Base-by-base conservation (phyloP, 2,113 vertebrate genomes). In the Andinoacara biseriatus region DNA sequence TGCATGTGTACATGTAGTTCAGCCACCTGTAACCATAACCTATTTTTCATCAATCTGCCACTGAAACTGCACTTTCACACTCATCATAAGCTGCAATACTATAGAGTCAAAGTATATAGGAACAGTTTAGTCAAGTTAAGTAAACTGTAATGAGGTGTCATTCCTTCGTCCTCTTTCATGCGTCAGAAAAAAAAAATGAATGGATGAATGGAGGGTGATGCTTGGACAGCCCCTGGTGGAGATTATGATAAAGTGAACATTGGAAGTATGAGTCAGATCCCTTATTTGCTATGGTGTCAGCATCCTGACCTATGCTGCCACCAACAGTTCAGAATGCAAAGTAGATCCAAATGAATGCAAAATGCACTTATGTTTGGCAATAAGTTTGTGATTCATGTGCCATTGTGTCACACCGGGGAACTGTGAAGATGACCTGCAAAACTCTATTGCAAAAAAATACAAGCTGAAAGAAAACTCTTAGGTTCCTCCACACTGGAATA, bases 151-250 rank as follows among this genome's bases (percentile, higher is more conserved):
- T 56, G n/a, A 9, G 17, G 69, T 67, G 54, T 22, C 58, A 78
- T 57, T 58, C 69, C 60, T 52, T 49, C 29, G 29, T 33, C 18
- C 46, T 57, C 13, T 61, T 38, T 80, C 74, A 83, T 87, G 57
- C 78, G 59, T 82, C 58, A 58, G 76, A 72, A 10, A 77, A 74
- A 61, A 46, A 80, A 86, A 78, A 88, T 90, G 91, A 91, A 90
- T 22, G 82, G 74, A 79, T 89, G 86, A 92, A 89, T 84, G 77
- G 58, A 91, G 67, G 86, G 61, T 84, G 91, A 91, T 80, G 83
- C 90, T 94, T 93, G 93, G 91, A 93, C 91, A 92, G 87, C 91
- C 92, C 92, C 93, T 94, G 90, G 89, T 94, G 94, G 94, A 91
- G 93, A 90, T 83, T 80, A 86, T 83, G 79, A 90, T 77, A 89